Conservation (phyloP, 2,113 vertebrate genomes). For the Chrysochloris asiatica region DNA sequence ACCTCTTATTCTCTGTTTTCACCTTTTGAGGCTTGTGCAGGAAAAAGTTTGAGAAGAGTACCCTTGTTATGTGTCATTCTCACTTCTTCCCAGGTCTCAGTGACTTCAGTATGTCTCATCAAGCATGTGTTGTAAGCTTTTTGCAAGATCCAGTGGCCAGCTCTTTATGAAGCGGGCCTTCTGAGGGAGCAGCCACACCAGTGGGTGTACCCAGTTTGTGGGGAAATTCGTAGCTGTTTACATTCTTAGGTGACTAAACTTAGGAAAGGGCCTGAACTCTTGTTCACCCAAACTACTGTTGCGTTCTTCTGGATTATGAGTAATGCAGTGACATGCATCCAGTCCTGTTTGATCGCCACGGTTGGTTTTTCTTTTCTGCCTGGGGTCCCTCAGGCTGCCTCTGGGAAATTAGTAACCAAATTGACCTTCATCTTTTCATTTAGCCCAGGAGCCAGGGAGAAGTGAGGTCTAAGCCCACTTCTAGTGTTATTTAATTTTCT, state of each 20-base stretch:
- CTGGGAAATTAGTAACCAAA: constrained; percentile 21
- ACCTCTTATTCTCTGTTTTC: no score
- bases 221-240: not conserved
- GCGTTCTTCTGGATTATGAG: not conserved
- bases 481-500: not conserved
- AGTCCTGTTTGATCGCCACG: not conserved
- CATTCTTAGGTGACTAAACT: not conserved
- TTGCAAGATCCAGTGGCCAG: not conserved
- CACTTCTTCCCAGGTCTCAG: not conserved
- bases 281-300: not conserved
- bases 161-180: not conserved
- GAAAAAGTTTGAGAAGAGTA: not conserved
- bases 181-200: not conserved
- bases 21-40: not conserved
- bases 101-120: not conserved
- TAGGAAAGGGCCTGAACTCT: not conserved
- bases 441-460: not conserved
- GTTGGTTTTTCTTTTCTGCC: not conserved
- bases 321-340: not conserved
- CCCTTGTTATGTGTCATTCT: not conserved
- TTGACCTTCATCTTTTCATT: constrained; percentile 35
- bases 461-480: not conserved
- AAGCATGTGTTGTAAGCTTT: not conserved
- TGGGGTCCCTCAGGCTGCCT: not conserved
- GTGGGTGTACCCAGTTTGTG: not conserved